Conservation (phyloP, 2,113 vertebrate species). For the Forbesichthys agassizii region DNA sequence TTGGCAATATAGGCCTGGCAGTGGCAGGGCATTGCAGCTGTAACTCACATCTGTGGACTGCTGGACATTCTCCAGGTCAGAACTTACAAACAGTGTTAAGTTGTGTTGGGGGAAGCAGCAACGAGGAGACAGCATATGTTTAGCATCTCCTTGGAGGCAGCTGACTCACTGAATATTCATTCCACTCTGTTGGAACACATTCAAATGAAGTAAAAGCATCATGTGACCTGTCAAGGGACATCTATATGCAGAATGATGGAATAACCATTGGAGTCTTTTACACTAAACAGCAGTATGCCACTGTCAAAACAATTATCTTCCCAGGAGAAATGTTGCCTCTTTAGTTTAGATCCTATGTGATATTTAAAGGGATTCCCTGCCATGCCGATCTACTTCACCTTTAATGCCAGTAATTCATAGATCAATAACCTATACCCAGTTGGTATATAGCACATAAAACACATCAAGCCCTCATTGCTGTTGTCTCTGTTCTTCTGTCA, state of each 20-base stretch:
- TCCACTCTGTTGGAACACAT: constrained; percentile 42
- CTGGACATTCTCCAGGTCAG: constrained; percentile 50
- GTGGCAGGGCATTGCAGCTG: constrained; percentile 42
- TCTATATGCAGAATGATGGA: constrained; percentile 21
- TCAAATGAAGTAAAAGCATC: constrained; percentile 34
- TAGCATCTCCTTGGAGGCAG: constrained; percentile 48
- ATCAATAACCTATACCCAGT: too few species aligned
- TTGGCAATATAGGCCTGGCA: constrained; percentile 3
- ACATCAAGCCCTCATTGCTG: too few species aligned
- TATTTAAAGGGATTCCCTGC: background rate
- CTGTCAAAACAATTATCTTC: constrained; percentile 42
- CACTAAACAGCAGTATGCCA: constrained; percentile 43
- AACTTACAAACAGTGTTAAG: constrained; percentile 8
- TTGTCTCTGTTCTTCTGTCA: too few species aligned
- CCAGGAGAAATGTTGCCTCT: constrained; percentile 34
- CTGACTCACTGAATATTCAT: constrained; percentile 69
- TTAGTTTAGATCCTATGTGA: constrained; percentile 2
- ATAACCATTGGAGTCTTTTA: constrained; percentile 38
- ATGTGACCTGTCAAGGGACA: constrained; percentile 24
- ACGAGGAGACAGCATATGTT: background rate
- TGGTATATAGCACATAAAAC: too few species aligned
- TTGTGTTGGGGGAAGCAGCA: background rate
- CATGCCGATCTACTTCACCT: too few species aligned
- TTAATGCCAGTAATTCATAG: too few species aligned
- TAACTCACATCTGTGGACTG: constrained; percentile 63